Evolutionary conservation across 2,113 vertebrate genomes (phyloP).

Genomic region (Mus pahari): DNA sequence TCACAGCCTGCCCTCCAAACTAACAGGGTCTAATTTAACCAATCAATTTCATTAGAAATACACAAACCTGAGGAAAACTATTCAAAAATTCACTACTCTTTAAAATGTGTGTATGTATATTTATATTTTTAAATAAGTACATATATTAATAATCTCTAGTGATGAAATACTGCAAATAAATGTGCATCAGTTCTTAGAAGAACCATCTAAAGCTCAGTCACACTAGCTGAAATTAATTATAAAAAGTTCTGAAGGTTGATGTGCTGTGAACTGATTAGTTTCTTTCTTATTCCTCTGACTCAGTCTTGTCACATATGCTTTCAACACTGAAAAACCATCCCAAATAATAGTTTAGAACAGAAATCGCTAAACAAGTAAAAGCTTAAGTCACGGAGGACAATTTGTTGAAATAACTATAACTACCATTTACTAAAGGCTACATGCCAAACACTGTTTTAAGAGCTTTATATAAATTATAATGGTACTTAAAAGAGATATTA

Average conservation of each 20-base stretch:
- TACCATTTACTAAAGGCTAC: background rate
- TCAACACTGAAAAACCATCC: background rate
- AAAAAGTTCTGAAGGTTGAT: background rate
- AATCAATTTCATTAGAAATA: background rate
- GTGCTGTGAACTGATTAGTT: background rate
- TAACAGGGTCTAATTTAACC: background rate
- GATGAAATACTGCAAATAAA: background rate
- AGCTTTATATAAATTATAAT: background rate
- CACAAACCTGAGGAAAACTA: background rate
- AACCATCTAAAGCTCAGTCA: background rate
- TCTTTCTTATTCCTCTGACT: background rate
- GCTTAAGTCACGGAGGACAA: background rate
- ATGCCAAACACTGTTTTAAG: background rate
- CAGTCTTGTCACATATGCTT: background rate
- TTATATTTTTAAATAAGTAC: background rate
- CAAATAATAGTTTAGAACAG: conserved; percentile 19
- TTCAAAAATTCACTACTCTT: background rate
- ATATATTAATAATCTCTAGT: background rate
- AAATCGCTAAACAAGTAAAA: conserved; percentile 36
- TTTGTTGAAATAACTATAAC: conserved; percentile 5
- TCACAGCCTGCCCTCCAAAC: background rate
- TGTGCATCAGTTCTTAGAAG: conserved; percentile 46
- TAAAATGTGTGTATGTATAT: background rate
- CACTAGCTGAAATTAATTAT: conserved; percentile 16
- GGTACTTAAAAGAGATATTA: background rate